A percentile compares a stretch with the other conserved stretches of the same genome.
Evolutionary conservation across 2,113 vertebrate species (phyloP).

Genomic region (Chinchilla lanigera): DNA sequence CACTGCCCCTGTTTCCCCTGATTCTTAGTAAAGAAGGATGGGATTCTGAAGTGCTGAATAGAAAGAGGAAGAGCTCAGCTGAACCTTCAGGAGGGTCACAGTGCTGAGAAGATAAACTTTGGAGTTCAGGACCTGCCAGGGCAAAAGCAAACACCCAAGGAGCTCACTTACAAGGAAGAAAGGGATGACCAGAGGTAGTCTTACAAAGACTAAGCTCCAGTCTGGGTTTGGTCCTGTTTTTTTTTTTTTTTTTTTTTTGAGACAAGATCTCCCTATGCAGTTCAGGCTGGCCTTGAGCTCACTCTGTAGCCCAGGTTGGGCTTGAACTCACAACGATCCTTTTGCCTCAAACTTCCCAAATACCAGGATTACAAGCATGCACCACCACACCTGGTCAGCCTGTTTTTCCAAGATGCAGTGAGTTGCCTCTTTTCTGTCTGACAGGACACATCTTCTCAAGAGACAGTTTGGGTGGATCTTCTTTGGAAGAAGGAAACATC

Average conservation of each 20-base stretch:
- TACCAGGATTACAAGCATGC: too few species aligned
- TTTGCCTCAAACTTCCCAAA: too few species aligned
- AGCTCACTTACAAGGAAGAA: not conserved
- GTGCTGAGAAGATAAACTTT: not conserved
- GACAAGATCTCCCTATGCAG: too few species aligned
- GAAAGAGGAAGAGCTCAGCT: not conserved
- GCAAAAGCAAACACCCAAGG: not conserved
- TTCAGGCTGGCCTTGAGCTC: too few species aligned
- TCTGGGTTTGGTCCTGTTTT: too few species aligned
- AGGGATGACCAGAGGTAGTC: not conserved
- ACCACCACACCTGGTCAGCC: too few species aligned
- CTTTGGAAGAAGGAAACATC: not conserved
- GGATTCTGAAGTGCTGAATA: not conserved
- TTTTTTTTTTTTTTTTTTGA: too few species aligned
- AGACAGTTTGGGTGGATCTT: not conserved
- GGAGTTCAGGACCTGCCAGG: not conserved
- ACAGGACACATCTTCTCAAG: not conserved
- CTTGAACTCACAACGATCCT: too few species aligned
- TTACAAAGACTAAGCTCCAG: not conserved
- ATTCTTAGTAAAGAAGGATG: not conserved
- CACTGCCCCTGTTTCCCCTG: not conserved
- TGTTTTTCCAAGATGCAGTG: not conserved
- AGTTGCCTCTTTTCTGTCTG: not conserved
- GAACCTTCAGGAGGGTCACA: not conserved
- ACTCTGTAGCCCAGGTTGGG: too few species aligned